Base-by-base conservation (phyloP, 2,797 vertebrate species). In the Pelodytes ibericus region DNA sequence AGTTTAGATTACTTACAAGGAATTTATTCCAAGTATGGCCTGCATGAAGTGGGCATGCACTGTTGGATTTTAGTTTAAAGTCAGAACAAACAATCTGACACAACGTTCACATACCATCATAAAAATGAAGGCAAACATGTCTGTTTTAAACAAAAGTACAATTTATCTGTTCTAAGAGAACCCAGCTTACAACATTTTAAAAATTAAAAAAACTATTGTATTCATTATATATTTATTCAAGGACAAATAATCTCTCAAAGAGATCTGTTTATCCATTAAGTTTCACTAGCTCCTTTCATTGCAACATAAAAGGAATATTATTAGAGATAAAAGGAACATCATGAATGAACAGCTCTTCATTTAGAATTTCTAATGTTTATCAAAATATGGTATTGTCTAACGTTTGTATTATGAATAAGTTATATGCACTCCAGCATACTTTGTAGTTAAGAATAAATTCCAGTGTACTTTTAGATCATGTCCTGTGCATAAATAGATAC, bases 211-310 rank as follows among this genome's bases (percentile, higher is more conserved):
- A n/a, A n/a, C n/a, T n/a, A n/a, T n/a, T n/a, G n/a, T n/a, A n/a
- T n/a, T n/a, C n/a, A n/a, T n/a, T n/a, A n/a, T n/a, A n/a, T n/a
- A n/a, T n/a, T n/a, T n/a, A n/a, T n/a, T n/a, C n/a, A n/a, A n/a
- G n/a, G n/a, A n/a, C n/a, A n/a, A n/a, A n/a, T n/a, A n/a, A n/a
- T n/a, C n/a, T n/a, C n/a, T 60, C 16, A 68, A 2, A 9, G 31
- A 61, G 9, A 49, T 75, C 11, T 65, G 31, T 51, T 68, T 29
- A 61, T 27, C 61, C 36, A 39, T 13, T n/a, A n/a, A n/a, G n/a
- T n/a, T n/a, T 8, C 36, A 39, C 25, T 24, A 44, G 25, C 15
- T 36, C 47, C 33, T 24, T 44, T 64, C 44, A 26, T 73, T 16
- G 2, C 11, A 33, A 26, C 29, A 53, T 64, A 57, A 56, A 56